A percentile compares a stretch with the other conserved stretches of the same genome.
These are phyloP conservation scores for Porphyrio hochstetteri DNA, from an alignment of 2,113 vertebrate genomes.

Conservation along the genomic window DNA sequence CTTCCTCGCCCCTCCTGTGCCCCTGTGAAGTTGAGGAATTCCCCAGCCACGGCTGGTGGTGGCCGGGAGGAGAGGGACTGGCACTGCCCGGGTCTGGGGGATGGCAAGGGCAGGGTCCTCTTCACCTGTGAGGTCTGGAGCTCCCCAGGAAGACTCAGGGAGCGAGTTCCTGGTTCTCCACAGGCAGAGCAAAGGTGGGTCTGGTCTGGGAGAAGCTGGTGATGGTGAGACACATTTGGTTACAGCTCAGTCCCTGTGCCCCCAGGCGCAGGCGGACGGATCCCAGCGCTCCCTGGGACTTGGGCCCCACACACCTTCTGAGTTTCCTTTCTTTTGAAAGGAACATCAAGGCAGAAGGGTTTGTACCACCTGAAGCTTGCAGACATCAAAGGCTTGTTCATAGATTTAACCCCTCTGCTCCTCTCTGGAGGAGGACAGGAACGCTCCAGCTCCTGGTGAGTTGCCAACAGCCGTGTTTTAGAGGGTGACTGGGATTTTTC, in stretches of 20 bases:
- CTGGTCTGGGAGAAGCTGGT: background rate
- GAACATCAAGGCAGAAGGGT: conserved; percentile 33
- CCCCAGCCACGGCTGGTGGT: background rate
- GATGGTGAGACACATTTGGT: background rate
- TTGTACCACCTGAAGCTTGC: background rate
- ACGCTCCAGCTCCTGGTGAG: background rate
- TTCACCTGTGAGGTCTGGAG: background rate
- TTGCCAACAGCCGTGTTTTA: background rate
- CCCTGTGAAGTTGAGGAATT: background rate
- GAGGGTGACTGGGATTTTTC: background rate
- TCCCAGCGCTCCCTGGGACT: background rate
- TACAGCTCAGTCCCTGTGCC: background rate
- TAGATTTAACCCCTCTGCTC: background rate
- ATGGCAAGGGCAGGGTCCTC: background rate
- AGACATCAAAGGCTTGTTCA: conserved; percentile 35
- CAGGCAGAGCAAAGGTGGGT: background rate
- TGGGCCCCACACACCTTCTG: background rate
- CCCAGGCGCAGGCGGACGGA: background rate
- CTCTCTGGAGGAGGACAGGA: background rate
- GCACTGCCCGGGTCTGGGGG: background rate
- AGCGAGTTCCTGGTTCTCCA: background rate
- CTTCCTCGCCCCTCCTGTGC: background rate
- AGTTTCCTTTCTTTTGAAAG: background rate
- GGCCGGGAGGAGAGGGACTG: fast-evolving
- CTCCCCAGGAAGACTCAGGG: fast-evolving